Conservation (phyloP, 53 echinoderm and acorn worm genomes). For the Astropecten irregularis region DNA sequence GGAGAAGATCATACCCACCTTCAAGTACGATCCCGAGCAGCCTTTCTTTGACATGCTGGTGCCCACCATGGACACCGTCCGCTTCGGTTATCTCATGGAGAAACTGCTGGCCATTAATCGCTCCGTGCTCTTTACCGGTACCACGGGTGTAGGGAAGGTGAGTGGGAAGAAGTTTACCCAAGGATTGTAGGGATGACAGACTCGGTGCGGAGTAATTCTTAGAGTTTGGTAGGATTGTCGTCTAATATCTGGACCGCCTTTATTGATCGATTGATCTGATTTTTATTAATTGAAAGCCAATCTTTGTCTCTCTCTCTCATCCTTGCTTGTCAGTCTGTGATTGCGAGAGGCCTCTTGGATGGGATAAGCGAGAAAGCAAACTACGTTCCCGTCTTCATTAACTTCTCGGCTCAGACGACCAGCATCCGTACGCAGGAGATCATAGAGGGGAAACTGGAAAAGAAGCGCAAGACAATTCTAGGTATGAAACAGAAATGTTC, state of each 20-base stretch:
- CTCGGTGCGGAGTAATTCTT: no score
- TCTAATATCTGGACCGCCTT: no score
- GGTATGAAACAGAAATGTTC: no score
- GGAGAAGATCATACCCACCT: conserved; percentile 97
- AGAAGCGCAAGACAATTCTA: conserved; percentile 96
- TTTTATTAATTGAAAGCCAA: no score
- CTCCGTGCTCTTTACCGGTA: conserved; percentile 96
- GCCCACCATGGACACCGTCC: conserved; percentile 95
- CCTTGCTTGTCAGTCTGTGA: conserved; percentile 85
- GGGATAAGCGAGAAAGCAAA: conserved; percentile 86
- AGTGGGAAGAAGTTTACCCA: no score
- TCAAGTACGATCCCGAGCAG: conserved; percentile 94
- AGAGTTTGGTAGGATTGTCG: no score
- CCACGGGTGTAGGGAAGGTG: conserved; percentile 99
- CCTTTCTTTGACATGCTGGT: conserved; percentile 99
- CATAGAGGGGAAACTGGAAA: conserved; percentile 96
- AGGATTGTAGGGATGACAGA: no score
- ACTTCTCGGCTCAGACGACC: conserved; percentile 99
- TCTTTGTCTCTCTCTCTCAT: no score
- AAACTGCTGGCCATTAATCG: conserved; percentile 82
- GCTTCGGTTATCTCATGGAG: conserved; percentile 99
- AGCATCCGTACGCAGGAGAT: conserved; percentile 96
- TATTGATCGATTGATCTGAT: no score
- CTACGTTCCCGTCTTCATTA: conserved; percentile 93
- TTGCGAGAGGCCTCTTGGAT: conserved; percentile 89